Percentiles rank a stretch among this genome's conserved stretches.
Conservation (phyloP, 1,140 invertebrate species). For the Drosophila trapezifrons region DNA sequence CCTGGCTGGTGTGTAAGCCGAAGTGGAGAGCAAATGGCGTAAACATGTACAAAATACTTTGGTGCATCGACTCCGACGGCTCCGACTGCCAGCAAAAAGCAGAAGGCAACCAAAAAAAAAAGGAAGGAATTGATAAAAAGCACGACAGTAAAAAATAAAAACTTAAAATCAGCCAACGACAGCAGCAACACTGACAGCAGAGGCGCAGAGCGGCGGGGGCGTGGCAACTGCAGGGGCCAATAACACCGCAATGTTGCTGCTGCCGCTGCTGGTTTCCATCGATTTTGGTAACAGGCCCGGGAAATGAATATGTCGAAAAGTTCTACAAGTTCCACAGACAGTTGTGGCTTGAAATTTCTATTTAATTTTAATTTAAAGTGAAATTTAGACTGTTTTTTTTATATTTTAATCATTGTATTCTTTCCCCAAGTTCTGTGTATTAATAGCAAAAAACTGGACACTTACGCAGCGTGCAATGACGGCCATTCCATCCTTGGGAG, state of each 20-base stretch:
- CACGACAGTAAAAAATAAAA: constrained; percentile 29
- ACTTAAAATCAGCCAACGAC: constrained; percentile 23
- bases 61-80: constrained; percentile 38
- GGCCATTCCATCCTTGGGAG: constrained; percentile 98
- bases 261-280: neutral
- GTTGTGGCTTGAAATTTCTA: neutral
- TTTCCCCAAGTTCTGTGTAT: neutral
- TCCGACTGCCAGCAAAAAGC: constrained; percentile 10
- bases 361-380: neutral
- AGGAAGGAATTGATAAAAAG: constrained; percentile 62
- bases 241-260: constrained; percentile 29
- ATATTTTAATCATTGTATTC: too few relatives aligned
- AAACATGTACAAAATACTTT: constrained; percentile 82
- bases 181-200: constrained; percentile 43
- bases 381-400: neutral
- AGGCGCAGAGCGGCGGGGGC: neutral
- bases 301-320: constrained; percentile 8
- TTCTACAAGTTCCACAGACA: constrained; percentile 1
- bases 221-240: constrained; percentile 33
- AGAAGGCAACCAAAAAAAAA: constrained; percentile 11
- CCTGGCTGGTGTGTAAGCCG: neutral
- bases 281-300: constrained; percentile 25
- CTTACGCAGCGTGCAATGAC: constrained; percentile 97
- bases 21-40: constrained; percentile 62
- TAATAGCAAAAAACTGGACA: constrained; percentile 53